phyloP scores from a whole-genome alignment of 2,888 invertebrate genomes.

The Alloplasta piceator region DNA sequence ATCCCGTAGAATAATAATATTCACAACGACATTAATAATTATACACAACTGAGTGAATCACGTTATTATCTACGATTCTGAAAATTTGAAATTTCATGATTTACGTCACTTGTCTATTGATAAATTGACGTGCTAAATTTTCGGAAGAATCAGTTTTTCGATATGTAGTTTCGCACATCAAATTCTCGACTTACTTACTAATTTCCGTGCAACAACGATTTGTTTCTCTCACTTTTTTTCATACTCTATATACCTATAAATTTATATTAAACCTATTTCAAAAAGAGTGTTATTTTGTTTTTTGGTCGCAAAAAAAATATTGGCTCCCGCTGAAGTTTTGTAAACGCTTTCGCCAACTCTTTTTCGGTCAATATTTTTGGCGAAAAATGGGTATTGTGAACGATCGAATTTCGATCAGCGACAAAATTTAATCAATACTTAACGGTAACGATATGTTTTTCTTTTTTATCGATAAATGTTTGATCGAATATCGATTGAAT shows the following conservation, averaged over 20 bases:
- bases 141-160: conserved; percentile 28
- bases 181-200: conserved; percentile 23
- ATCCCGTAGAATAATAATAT: background rate
- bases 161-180: conserved; percentile 34
- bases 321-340: no score
- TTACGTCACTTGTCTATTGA: background rate
- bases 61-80: conserved; percentile 4
- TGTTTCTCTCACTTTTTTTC: conserved; percentile 1
- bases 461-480: conserved; percentile 39
- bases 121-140: conserved; percentile 17
- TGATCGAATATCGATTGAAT: conserved; percentile 40
- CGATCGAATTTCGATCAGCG: background rate
- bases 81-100: conserved; percentile 8
- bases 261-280: background rate
- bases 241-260: conserved; percentile 31
- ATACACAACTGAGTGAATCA: conserved; percentile 12
- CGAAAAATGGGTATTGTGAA: background rate
- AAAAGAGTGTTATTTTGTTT: no score
- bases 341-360: no score
- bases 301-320: no score
- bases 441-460: conserved; percentile 58
- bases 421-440: conserved; percentile 47
- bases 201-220: conserved; percentile 19
- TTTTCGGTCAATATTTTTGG: no score
- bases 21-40: background rate